Evolutionary conservation across 2,888 invertebrate genomes (phyloP), one percentile per base, ranked within the genome.

Genomic region (Eremobia ochroleuca): DNA sequence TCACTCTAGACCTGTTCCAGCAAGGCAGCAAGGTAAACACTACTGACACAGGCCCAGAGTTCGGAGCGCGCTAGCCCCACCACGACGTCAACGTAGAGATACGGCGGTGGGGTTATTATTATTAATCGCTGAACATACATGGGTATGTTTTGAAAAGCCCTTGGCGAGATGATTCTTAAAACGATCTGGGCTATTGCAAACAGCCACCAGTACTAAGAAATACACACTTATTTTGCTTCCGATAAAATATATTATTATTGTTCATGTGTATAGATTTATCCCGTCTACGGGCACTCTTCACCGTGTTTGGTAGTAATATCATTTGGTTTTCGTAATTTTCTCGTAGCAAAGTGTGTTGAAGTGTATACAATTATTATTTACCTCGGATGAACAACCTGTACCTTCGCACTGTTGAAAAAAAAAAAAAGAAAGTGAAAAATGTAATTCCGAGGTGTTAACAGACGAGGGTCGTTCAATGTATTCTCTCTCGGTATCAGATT

Each of bases 391-490:
- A 62, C 83, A 84, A 34, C 25, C 59, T 25, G 70, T 13, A 25
- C 83, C 83, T 74, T 86, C 83, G 52, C 83, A 84, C 83, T 84
- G 66, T 52, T 15, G 13, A 59, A 28, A 62, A 1, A 40, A n/a
- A 49, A 21, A 49, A 68, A 58, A 73, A 65, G 0, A 40, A 1
- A 6, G 4, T 76, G 25, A n/a, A n/a, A 31, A 46, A 34, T 25
- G 0, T 13, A 25, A 77, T 59, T 77, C 4, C 11, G n/a, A 37
- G 18, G 37, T 28, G 46, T 71, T 5, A 25, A 11, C 31, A n/a
- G n/a, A n/a, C n/a, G n/a, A n/a, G n/a, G n/a, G n/a, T n/a, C n/a
- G n/a, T n/a, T n/a, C n/a, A n/a, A n/a, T n/a, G n/a, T n/a, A n/a
- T n/a, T n/a, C n/a, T n/a, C n/a, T n/a, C n/a, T n/a, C n/a, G n/a